phyloP scores from a whole-genome alignment of 2,888 invertebrate genomes.

The Platerodrilus igneus region DNA sequence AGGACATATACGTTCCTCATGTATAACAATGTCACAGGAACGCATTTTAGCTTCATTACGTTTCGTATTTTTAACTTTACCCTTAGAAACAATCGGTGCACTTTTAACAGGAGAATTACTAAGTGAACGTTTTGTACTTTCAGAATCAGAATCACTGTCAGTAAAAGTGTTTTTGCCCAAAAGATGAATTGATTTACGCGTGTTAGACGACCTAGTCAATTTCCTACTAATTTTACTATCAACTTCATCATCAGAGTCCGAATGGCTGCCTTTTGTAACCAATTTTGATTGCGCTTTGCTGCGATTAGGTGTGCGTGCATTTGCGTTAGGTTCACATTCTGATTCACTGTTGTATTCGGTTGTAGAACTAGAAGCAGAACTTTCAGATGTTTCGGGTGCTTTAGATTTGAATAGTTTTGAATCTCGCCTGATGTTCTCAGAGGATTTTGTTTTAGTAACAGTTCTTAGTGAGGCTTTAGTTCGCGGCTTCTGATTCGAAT shows the following conservation, averaged over 20 bases:
- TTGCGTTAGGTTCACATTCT: slow-evolving; percentile 41
- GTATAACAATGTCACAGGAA: slow-evolving; percentile 36
- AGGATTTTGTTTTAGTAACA: slow-evolving; percentile 50
- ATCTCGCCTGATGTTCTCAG: slow-evolving; percentile 37
- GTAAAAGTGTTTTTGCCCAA: slow-evolving; percentile 55
- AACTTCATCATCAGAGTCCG: slow-evolving; percentile 41
- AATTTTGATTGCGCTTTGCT: slow-evolving; percentile 25
- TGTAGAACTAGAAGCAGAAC: slow-evolving; percentile 43
- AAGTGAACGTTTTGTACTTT: slow-evolving; percentile 51
- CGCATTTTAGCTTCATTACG: slow-evolving; percentile 39
- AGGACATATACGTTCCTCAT: slow-evolving; percentile 73
- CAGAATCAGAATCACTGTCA: slow-evolving; percentile 66
- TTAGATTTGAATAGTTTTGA: slow-evolving; percentile 55
- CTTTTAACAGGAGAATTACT: slow-evolving; percentile 64
- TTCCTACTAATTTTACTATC: slow-evolving; percentile 54
- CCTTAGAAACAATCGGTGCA: slow-evolving; percentile 48
- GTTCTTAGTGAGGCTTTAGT: slow-evolving; percentile 45
- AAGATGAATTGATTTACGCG: slow-evolving; percentile 62
- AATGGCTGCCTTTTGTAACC: slow-evolving; percentile 34
- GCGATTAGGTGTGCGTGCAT: slow-evolving; percentile 33
- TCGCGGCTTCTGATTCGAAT: slow-evolving; percentile 45
- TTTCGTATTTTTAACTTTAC: slow-evolving; percentile 50
- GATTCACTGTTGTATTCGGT: slow-evolving; percentile 41
- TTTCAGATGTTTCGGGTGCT: slow-evolving; percentile 53
- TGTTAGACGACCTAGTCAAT: slow-evolving; percentile 64